Conservation (phyloP, 2,888 invertebrate genomes). For the Stegophylla sp. region DNA sequence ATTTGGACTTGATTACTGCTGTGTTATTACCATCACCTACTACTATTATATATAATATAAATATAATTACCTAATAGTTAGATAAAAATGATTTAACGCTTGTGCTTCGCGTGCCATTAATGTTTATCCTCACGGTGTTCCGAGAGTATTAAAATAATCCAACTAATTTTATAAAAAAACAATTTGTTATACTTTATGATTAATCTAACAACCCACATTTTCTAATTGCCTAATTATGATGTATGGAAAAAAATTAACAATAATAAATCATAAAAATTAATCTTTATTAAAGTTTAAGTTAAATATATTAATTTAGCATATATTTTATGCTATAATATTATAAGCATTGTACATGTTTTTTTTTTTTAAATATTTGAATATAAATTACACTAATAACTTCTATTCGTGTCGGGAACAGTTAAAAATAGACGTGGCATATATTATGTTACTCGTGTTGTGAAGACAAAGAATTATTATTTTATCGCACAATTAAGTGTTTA, state of each 20-base stretch:
- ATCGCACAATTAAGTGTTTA: neutral
- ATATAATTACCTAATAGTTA: conserved; percentile 7
- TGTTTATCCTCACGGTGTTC: neutral
- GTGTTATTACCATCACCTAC: neutral
- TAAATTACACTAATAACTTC: conserved; percentile 18
- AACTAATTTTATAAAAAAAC: conserved; percentile 12
- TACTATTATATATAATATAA: neutral
- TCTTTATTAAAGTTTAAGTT: conserved; percentile 35
- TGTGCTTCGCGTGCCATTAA: neutral
- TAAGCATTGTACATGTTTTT: neutral
- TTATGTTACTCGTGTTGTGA: neutral
- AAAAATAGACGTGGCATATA: neutral
- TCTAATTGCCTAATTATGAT: conserved; percentile 37
- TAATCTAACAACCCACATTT: conserved; percentile 16
- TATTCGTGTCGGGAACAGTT: neutral
- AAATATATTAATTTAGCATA: conserved; percentile 23
- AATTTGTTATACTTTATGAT: conserved; percentile 37
- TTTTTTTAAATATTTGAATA: neutral
- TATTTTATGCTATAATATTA: conserved; percentile 9
- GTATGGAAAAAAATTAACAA: neutral
- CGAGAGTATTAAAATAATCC: conserved; percentile 30
- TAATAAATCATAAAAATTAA: conserved; percentile 44
- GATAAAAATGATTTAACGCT: conserved; percentile 12
- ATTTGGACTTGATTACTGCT: neutral
- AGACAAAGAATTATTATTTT: neutral